Base-by-base conservation (phyloP, 2,113 vertebrate genomes). In the Cinclus mexicanus region DNA sequence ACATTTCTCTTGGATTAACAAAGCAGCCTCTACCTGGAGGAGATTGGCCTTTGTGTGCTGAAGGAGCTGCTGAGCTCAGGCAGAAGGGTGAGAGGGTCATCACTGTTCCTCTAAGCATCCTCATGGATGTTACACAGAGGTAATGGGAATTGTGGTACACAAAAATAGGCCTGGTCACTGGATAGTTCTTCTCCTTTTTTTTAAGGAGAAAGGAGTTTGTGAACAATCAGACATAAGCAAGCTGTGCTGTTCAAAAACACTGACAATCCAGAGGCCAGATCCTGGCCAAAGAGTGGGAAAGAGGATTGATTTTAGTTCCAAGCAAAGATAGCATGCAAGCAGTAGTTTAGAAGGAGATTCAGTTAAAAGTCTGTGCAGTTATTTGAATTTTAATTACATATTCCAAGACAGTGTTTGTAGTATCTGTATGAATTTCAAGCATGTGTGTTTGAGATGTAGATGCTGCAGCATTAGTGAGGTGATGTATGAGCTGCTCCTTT, bases 81-180 rank as follows among this genome's bases (percentile, higher is more conserved):
- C 74, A 71, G 82, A n/a, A 79, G 49, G 44, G 24, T 33, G 13
- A 68, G 49, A 92, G 74, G 71, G 64, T 77, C n/a, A 6, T 55
- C 4, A 7, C 9, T 76, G 5, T 56, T 67, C 52, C 87, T 49
- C 18, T 28, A 10, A 82, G 55, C 61, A 26, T 81, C 83, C 47
- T 67, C 72, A 10, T 0, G 2, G 41, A 9, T n/a, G 37, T 75
- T 3, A 1, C 3, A 5, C 25, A 10, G 59, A n/a, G 55, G 39
- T 57, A 29, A 23, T 25, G 60, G 12, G 35, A 37, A 19, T 35
- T 55, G 33, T 53, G 60, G 4, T 1, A 1, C 53, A 76, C 61
- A 57, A 2, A 82, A 69, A 56, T 8, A 76, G 44, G 4, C n/a
- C 24, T 52, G 33, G n/a, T 31, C 33, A 16, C 39, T 86, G 60